phyloP scores from a whole-genome alignment of 2,797 vertebrate species.

The Poecilia wingei region DNA sequence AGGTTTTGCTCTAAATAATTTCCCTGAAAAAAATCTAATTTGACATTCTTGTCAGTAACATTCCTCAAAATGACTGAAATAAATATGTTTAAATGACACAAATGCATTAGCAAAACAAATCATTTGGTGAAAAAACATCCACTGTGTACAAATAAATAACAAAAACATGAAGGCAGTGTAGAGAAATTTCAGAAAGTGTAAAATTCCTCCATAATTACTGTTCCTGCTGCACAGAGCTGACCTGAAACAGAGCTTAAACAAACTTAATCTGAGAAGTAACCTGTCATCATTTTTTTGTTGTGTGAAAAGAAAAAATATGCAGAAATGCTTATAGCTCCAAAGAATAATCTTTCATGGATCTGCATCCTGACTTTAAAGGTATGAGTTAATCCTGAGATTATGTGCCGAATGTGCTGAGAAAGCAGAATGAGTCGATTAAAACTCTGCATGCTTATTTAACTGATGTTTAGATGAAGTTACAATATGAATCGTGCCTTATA shows the following conservation, averaged over 20 bases:
- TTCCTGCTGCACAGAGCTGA: not conserved
- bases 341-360: not conserved
- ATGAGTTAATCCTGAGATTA: not conserved
- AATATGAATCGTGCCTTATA: not conserved
- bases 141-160: not conserved
- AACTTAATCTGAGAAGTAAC: not conserved
- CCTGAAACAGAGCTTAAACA: not conserved
- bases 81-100: not conserved
- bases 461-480: not conserved
- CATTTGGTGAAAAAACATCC: not conserved
- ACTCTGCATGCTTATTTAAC: not conserved
- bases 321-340: not conserved
- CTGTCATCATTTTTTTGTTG: not conserved
- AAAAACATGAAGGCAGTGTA: not conserved
- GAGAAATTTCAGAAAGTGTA: not conserved
- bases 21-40: not conserved
- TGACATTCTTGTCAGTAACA: not conserved
- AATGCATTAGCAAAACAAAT: not conserved
- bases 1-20: not conserved
- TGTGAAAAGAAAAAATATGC: not conserved
- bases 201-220: not conserved
- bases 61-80: not conserved
- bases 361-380: not conserved
- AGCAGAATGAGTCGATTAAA: not conserved
- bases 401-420: not conserved